Conservation (phyloP, 2,888 invertebrate genomes). For the Callimorpha dominula region DNA sequence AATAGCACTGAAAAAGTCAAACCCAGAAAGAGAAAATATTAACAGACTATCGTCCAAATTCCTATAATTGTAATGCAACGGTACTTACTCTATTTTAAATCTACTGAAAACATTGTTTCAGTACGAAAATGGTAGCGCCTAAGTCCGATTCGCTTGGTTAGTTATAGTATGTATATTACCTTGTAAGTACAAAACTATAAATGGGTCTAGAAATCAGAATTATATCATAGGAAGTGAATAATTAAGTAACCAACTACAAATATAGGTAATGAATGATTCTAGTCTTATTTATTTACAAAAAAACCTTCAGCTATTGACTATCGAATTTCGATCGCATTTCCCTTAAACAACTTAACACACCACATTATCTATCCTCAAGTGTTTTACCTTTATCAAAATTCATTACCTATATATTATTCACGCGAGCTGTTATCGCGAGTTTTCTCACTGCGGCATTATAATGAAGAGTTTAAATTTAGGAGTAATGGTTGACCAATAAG, state of each 20-base stretch:
- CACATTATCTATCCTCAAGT: conserved; percentile 58
- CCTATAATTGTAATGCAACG: too few species aligned
- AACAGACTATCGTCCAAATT: too few species aligned
- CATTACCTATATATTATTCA: conserved; percentile 83
- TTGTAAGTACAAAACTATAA: not conserved
- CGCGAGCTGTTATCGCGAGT: conserved; percentile 78
- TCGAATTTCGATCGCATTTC: conserved; percentile 44
- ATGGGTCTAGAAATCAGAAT: not conserved
- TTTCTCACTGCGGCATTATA: conserved; percentile 84
- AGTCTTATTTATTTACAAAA: not conserved
- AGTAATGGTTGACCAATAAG: conserved; percentile 86
- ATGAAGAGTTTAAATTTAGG: conserved; percentile 87
- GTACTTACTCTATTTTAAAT: too few species aligned
- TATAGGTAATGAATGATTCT: not conserved
- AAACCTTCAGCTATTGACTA: conserved; percentile 17
- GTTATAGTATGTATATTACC: too few species aligned
- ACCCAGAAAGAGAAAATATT: too few species aligned
- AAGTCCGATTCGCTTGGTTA: too few species aligned
- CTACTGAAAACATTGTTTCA: too few species aligned
- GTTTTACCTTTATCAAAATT: conserved; percentile 78
- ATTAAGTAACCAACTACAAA: not conserved
- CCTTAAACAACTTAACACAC: conserved; percentile 46
- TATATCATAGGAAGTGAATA: not conserved
- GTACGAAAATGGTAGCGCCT: too few species aligned
- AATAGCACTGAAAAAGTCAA: too few species aligned